Evolutionary conservation across 2,888 invertebrate species (phyloP), one percentile per base, ranked within the genome.

Genomic region (Apeira syringaria): DNA sequence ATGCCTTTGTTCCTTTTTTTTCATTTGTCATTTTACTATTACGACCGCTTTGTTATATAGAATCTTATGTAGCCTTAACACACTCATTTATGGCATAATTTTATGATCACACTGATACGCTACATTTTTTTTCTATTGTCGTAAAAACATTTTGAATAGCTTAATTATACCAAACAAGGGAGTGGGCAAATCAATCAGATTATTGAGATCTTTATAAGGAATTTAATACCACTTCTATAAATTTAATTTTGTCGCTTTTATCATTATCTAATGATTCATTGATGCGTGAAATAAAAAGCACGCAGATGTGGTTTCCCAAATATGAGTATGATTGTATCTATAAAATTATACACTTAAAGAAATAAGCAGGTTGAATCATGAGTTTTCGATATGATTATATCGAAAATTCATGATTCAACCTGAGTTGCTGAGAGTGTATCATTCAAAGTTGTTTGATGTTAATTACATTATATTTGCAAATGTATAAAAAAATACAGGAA

Each of bases 131-230:
- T 32, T 22, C 39, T 46, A 32, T 44, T 26, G 36, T 28, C 7
- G 25, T 13, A 40, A 44, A 26, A 20, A 7, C 48, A 39, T 48
- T 50, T 37, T 39, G 24, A 34, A 52, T 38, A 39, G 31, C 46
- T 48, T 44, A 27, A 44, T 52, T 47, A 52, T 33, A 26, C 30
- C 37, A 15, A 15, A 35, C 41, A 36, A 36, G 10, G 47, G 8
- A 18, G 22, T 37, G 9, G 40, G 36, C 33, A 44, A 53, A 50
- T 43, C 31, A 50, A 50, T 53, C 40, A 35, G 26, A 33, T 34
- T 28, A 40, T 17, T 26, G 10, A 31, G 43, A 13, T 15, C 26
- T 37, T 45, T 28, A 35, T 32, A 4, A 3, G 15, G 15, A 15
- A 15, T 15, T 2, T 15, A 3, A 15, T 15, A 4, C 2, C 7